Evolutionary conservation across 2,113 vertebrate genomes (phyloP).

Genomic region (Corydoras maculifer): DNA sequence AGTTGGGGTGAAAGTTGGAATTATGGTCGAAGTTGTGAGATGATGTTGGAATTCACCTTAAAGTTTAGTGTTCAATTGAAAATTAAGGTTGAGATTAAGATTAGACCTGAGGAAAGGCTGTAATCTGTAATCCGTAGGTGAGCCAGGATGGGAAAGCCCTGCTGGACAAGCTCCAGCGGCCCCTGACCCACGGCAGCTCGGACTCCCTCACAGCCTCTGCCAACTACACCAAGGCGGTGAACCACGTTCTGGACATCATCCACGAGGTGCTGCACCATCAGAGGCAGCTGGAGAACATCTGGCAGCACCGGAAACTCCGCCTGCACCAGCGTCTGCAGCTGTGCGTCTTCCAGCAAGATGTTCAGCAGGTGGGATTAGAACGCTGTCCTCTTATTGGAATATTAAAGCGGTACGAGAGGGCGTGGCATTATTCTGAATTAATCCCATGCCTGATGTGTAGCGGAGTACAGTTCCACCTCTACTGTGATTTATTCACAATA

Average conservation of each 20-base stretch:
- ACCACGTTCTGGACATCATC: constrained; percentile 91
- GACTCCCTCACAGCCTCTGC: constrained; percentile 90
- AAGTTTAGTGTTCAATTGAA: no score
- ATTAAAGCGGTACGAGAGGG: no score
- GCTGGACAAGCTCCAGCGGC: constrained; percentile 91
- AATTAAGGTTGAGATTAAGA: no score
- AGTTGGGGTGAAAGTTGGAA: no score
- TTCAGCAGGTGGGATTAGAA: constrained; percentile 78
- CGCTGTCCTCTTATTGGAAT: no score
- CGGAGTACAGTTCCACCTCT: no score
- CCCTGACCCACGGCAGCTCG: constrained; percentile 86
- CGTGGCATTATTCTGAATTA: no score
- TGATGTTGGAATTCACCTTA: no score
- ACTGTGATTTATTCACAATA: no score
- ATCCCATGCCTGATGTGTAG: no score
- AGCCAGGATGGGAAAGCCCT: constrained; percentile 96
- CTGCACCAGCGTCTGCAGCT: constrained; percentile 93
- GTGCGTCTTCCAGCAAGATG: constrained; percentile 95
- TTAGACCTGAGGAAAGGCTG: no score
- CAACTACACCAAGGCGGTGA: constrained; percentile 96
- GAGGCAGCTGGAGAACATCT: constrained; percentile 93
- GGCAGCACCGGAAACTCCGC: constrained; percentile 97
- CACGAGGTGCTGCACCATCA: constrained; percentile 96
- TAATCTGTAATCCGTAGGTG: constrained; percentile 63
- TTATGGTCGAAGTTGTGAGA: no score